These are phyloP conservation scores for Leptinotarsa juncta DNA, from an alignment of 2,888 invertebrate genomes.

Conservation along the genomic window DNA sequence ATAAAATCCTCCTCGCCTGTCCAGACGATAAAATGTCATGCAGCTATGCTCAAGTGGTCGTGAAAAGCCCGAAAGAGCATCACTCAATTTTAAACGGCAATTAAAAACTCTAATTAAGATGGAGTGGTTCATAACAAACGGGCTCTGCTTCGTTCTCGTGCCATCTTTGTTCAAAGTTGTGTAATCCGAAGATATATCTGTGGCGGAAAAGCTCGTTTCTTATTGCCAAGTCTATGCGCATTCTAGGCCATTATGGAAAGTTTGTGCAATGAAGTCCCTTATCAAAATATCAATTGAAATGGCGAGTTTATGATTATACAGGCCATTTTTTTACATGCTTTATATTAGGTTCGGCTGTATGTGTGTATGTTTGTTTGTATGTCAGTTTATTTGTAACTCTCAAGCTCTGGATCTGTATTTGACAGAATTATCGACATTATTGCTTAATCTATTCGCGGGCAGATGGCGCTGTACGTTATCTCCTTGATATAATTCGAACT, in stretches of 20 bases:
- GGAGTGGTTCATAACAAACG: conserved; percentile 19
- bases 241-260: neutral
- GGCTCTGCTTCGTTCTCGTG: neutral
- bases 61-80: conserved; percentile 18
- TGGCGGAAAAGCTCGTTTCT: neutral
- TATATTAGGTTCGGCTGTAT: no score
- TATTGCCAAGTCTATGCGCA: neutral
- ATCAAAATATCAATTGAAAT: no score
- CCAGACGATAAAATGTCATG: neutral
- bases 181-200: neutral
- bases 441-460: no score
- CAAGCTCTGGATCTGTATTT: no score
- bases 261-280: no score
- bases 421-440: no score
- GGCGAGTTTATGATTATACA: no score
- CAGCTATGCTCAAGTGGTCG: conserved; percentile 21
- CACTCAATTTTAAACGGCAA: conserved; percentile 22
- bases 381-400: no score
- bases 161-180: neutral
- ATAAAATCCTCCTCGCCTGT: conserved; percentile 20
- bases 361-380: no score
- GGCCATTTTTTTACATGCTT: no score
- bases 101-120: conserved; percentile 30
- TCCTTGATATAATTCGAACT: no score
- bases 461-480: no score